Evolutionary conservation across 1,140 invertebrate genomes (phyloP).

Genomic region (Cherax destructor): DNA sequence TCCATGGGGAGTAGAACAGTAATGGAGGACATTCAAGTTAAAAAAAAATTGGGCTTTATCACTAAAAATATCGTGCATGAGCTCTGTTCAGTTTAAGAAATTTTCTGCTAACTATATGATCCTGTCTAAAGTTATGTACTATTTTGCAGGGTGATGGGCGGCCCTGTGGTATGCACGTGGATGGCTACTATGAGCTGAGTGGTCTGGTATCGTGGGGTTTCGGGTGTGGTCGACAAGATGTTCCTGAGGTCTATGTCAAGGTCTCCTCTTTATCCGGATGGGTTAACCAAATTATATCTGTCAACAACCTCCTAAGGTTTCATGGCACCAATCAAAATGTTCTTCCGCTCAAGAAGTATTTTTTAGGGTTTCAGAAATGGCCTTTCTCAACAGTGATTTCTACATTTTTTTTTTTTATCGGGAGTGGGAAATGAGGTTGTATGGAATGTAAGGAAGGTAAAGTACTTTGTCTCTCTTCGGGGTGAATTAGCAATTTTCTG

Average conservation of each 20-base stretch:
- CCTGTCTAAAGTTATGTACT: background rate
- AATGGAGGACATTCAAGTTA: no score
- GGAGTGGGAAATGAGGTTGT: no score
- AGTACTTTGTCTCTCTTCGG: background rate
- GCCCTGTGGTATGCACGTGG: slow-evolving; percentile 92
- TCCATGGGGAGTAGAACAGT: no score
- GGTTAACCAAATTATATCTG: slow-evolving; percentile 97
- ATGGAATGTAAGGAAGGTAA: background rate
- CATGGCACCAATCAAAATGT: background rate
- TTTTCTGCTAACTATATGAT: no score
- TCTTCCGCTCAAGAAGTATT: background rate
- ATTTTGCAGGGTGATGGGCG: slow-evolving; percentile 89
- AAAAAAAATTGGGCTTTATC: no score
- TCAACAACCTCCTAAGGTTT: slow-evolving; percentile 83
- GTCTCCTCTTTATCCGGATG: slow-evolving; percentile 96
- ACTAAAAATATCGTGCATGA: no score
- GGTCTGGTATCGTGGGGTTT: slow-evolving; percentile 95
- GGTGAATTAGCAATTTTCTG: background rate
- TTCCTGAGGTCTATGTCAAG: slow-evolving; percentile 95
- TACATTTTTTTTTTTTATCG: background rate
- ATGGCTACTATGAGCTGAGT: slow-evolving; percentile 93
- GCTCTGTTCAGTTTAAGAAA: no score
- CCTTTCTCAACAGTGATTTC: background rate
- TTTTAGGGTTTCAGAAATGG: background rate
- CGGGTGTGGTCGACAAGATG: slow-evolving; percentile 90